A percentile compares a stretch with the other conserved stretches of the same genome.
Conservation (phyloP, 2,797 vertebrate genomes). For the Graptemys geographica region DNA sequence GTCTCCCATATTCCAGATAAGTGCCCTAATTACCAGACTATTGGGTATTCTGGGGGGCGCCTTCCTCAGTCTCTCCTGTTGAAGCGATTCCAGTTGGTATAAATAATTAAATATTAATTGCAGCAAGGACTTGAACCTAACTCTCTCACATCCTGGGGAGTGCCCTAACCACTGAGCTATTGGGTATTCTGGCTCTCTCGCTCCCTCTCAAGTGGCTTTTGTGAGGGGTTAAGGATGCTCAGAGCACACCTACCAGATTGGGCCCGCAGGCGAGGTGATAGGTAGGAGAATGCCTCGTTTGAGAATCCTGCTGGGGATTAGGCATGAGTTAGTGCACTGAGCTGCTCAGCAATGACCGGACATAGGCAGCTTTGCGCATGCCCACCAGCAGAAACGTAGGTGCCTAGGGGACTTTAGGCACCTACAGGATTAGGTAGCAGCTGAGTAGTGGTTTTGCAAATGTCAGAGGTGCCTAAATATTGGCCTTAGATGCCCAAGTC, state of each 20-base stretch:
- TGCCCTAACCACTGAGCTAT: neutral
- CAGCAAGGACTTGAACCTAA: neutral
- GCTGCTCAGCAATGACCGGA: neutral
- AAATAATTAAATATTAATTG: neutral
- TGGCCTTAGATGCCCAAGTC: neutral
- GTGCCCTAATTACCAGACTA: neutral
- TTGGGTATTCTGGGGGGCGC: neutral
- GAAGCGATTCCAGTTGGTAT: neutral
- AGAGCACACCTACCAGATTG: neutral
- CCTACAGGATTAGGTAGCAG: neutral
- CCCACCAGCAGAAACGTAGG: neutral
- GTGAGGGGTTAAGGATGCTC: neutral
- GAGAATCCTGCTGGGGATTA: neutral
- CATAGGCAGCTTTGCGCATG: neutral
- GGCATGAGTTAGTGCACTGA: neutral
- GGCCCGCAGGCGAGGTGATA: neutral
- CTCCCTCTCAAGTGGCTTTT: neutral
- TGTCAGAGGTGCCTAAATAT: neutral
- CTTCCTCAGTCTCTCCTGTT: neutral
- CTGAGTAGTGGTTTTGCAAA: neutral
- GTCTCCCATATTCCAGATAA: neutral
- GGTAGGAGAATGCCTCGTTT: neutral
- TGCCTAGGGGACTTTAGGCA: neutral
- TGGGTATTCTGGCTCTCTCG: neutral
- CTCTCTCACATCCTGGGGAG: neutral